These are phyloP conservation scores for Syrmaticus mikado DNA, from an alignment of 2,113 vertebrate genomes.

Conservation along the genomic window DNA sequence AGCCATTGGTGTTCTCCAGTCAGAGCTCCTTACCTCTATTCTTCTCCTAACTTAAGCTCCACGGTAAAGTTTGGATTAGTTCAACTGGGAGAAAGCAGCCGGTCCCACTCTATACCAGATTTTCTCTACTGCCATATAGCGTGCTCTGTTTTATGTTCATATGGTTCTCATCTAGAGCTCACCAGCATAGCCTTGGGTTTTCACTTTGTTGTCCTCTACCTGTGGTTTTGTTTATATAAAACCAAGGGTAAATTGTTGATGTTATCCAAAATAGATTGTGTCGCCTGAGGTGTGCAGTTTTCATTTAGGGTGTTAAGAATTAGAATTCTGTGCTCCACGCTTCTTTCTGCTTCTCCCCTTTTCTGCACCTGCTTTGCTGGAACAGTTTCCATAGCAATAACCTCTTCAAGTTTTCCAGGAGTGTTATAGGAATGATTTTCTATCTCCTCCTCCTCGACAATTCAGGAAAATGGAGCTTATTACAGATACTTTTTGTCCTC, in stretches of 20 bases:
- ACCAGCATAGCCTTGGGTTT: not conserved
- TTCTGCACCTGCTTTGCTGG: constrained; percentile 55
- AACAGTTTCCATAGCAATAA: constrained; percentile 83
- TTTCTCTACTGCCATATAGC: not conserved
- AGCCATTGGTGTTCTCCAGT: not conserved
- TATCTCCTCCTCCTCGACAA: constrained; percentile 73
- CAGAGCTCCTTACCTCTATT: constrained; percentile 6
- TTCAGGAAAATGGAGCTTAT: constrained; percentile 76
- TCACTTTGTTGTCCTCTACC: constrained; percentile 23
- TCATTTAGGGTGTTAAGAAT: constrained; percentile 56
- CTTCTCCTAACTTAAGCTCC: constrained; percentile 10
- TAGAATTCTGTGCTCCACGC: not conserved
- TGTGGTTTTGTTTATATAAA: constrained; percentile 59
- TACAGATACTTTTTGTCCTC: constrained; percentile 58
- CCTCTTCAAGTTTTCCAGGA: constrained; percentile 83
- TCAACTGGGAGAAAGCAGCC: not conserved
- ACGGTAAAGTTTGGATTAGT: not conserved
- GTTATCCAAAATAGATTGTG: constrained; percentile 36
- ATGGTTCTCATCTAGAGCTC: not conserved
- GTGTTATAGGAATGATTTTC: constrained; percentile 79
- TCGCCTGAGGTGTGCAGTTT: constrained; percentile 12
- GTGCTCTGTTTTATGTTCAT: not conserved
- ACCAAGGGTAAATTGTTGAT: constrained; percentile 50
- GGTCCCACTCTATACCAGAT: not conserved
- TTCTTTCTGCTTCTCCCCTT: not conserved